Base-by-base conservation (phyloP, 2,113 vertebrate species). In the Trematomus loennbergii region DNA sequence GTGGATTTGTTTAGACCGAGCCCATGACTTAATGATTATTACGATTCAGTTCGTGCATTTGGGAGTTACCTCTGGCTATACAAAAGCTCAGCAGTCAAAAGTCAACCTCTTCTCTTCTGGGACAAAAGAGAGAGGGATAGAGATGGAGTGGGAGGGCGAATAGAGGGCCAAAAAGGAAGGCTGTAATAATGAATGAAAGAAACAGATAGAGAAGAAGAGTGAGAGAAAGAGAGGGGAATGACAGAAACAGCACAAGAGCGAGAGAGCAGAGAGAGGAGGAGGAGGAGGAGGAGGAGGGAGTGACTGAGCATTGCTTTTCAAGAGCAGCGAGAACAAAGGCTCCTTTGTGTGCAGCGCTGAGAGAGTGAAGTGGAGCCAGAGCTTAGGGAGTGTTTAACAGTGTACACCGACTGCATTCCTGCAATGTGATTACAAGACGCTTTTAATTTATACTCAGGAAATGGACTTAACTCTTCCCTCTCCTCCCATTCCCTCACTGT, bases 381-480 rank as follows among this genome's bases (percentile, higher is more conserved):
- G 91, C 91, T 95, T 93, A 92, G 94, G 94, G 95, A 96, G 95
- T 95, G 94, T 94, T 95, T 94, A 94, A 94, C 93, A 93, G 89
- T 94, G 95, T 93, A 93, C 93, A 95, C 94, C 87, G 93, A 94
- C 95, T 94, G 91, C 95, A 95, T 95, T 96, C 95, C 94, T 94
- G 91, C 94, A 91, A 83, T 94, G 92, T 91, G 93, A 96, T 96
- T 95, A 95, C 94, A 94, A 94, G 94, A 95, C 92, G 87, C 90
- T 93, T 95, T 95, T 95, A 93, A 95, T 95, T 95, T 94, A 94
- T 91, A 92, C 93, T 91, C 87, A 94, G 93, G 94, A 95, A 94
- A 95, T 90, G 86, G 87, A 94, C 90, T 95, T 95, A 94, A 95
- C 93, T 93, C 93, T 92, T 93, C 74, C 91, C 84, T 91, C 75